Evolutionary conservation across 2,888 invertebrate genomes (phyloP).

Genomic region (Crematogaster levior): DNA sequence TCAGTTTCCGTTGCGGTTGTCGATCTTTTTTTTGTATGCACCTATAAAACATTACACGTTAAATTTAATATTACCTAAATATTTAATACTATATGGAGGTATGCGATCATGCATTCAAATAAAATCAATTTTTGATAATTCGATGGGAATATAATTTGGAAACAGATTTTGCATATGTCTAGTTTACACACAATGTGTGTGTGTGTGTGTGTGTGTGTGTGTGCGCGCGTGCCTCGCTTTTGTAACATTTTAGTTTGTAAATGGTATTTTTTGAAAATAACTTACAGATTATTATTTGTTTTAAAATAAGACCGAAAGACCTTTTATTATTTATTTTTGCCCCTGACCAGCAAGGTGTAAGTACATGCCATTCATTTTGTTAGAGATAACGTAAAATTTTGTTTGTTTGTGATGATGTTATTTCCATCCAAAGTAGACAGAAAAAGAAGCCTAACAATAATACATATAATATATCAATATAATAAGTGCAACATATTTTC

Average conservation of each 20-base stretch:
- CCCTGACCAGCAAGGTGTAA: background rate
- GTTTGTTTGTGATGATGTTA: background rate
- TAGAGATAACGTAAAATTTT: slow-evolving; percentile 7
- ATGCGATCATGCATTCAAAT: too few species aligned
- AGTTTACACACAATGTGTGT: too few species aligned
- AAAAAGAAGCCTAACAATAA: slow-evolving; percentile 3
- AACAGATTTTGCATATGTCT: too few species aligned
- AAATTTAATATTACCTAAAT: background rate
- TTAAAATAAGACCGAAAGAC: background rate
- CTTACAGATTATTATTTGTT: background rate
- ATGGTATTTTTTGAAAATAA: background rate
- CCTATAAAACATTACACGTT: background rate
- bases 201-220: too few species aligned
- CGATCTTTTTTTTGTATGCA: background rate
- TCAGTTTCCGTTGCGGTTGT: background rate
- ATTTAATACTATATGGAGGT: too few species aligned
- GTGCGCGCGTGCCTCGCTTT: too few species aligned
- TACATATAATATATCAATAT: background rate
- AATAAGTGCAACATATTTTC: background rate
- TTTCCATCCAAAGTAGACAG: slow-evolving; percentile 1
- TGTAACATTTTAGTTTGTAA: too few species aligned
- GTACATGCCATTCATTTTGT: background rate
- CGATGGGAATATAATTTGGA: too few species aligned
- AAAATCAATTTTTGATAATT: too few species aligned
- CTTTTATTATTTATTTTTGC: background rate